Base-by-base conservation (phyloP, 2,797 vertebrate genomes). In the Molossus alvarezi region DNA sequence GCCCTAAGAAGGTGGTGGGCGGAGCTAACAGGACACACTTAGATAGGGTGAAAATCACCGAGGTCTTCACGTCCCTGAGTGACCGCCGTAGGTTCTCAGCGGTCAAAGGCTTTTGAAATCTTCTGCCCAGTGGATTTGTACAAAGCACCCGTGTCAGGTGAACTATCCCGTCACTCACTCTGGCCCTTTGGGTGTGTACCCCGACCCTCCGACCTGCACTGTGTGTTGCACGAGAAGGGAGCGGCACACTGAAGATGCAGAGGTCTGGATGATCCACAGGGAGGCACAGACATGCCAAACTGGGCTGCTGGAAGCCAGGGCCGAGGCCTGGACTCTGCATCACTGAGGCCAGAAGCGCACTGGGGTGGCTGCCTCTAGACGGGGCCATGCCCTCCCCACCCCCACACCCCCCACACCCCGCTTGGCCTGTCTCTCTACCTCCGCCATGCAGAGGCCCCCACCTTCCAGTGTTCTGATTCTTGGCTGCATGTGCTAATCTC, bases 381-480 rank as follows among this genome's bases (percentile, higher is more conserved):
- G 5, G 33, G 33, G 33, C 33, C 33, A 33, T 33, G 33, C 33
- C 33, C 33, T 33, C 33, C 33, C 33, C 3, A 33, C 33, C 33
- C 33, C 33, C 33, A 33, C 33, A 33, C 33, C 33, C 33, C 33
- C 33, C 33, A 33, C 33, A 2, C 33, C 33, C 33, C 33, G 33
- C 33, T 33, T 33, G 53, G 17, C n/a, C 33, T 88, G 29, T 18
- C 6, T 48, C 84, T 84, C 37, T 4, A 41, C 72, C 55, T 83
- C 33, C 60, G 1, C 23, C 45, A 37, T 1, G 9, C 0, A 0
- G 29, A 85, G 37, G n/a, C 8, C 37, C 8, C 37, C 57, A 14
- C 15, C 14, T 25, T 69, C 58, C 58, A 29, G 20, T 1, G 27
- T 27, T 77, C 71, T 29, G 25, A 13, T 37, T 29, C 62, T 25